A percentile compares a stretch with the other conserved stretches of the same genome.
phyloP scores from a whole-genome alignment of 2,888 invertebrate species.

The Lepidocyrtinus sp. region DNA sequence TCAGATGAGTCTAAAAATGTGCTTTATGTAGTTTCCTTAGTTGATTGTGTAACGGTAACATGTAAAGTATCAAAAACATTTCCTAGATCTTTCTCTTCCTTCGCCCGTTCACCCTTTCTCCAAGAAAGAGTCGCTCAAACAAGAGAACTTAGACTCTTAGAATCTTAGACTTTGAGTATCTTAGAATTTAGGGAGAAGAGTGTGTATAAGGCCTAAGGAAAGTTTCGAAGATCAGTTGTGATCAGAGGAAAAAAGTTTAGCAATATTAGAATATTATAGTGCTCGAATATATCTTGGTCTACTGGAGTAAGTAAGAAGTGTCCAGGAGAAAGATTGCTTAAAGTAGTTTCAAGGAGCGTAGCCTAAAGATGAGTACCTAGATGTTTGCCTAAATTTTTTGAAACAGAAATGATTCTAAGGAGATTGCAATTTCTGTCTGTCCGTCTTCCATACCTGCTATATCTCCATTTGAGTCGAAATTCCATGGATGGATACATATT shows the following conservation, averaged over 20 bases:
- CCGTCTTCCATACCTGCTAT: too few relatives aligned
- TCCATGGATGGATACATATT: too few relatives aligned
- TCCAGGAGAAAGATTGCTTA: not conserved
- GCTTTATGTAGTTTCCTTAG: not conserved
- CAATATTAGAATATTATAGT: not conserved
- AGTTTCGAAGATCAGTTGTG: slow-evolving; percentile 1
- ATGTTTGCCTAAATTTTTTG: too few relatives aligned
- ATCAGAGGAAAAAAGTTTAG: slow-evolving; percentile 3
- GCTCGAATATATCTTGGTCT: not conserved
- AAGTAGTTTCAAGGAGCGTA: not conserved
- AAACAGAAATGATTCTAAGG: too few relatives aligned
- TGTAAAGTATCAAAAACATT: slow-evolving; percentile 51
- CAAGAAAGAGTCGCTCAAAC: slow-evolving; percentile 21
- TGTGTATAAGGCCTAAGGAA: too few relatives aligned
- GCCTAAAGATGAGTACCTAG: too few relatives aligned
- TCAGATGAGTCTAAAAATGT: too few relatives aligned
- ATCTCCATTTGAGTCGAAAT: too few relatives aligned
- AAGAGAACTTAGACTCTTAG: too few relatives aligned
- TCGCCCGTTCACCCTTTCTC: slow-evolving; percentile 23
- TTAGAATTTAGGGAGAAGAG: too few relatives aligned
- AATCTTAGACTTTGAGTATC: too few relatives aligned
- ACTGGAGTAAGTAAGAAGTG: not conserved
- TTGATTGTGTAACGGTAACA: not conserved
- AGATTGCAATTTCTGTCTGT: too few relatives aligned
- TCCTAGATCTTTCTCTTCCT: slow-evolving; percentile 30